A percentile compares a stretch with the other conserved stretches of the same genome.
These are phyloP conservation scores for Coilia nasus DNA, from an alignment of 2,797 vertebrate genomes.

Conservation along the genomic window DNA sequence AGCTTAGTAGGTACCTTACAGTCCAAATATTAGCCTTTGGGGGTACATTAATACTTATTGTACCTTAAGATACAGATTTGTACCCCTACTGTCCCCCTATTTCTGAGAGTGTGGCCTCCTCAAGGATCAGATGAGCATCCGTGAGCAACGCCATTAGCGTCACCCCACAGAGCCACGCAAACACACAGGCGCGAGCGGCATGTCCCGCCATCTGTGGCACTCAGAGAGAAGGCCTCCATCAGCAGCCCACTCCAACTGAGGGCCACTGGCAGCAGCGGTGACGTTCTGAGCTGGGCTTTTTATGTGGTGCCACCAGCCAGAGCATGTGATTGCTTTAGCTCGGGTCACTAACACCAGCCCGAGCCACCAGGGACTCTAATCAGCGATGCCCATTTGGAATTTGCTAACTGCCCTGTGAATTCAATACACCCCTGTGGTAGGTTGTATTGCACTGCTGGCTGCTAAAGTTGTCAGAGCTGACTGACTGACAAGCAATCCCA, in stretches of 20 bases:
- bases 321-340: conserved; percentile 62
- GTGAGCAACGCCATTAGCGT: background rate
- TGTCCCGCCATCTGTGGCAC: background rate
- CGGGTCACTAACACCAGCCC: conserved; percentile 54
- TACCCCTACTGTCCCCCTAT: no score
- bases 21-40: no score
- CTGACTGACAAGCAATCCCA: background rate
- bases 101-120: no score
- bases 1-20: no score
- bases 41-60: no score
- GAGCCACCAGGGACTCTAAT: conserved; percentile 42
- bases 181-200: background rate
- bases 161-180: background rate
- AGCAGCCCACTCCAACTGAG: conserved; percentile 56
- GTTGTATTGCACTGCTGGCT: background rate
- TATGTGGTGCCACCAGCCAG: conserved; percentile 65
- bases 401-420: conserved; percentile 38
- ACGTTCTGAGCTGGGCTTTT: conserved; percentile 60
- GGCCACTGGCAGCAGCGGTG: conserved; percentile 54
- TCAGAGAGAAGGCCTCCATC: conserved; percentile 64
- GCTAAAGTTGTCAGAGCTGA: background rate
- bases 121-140: background rate
- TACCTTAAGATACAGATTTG: no score
- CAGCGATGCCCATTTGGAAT: conserved; percentile 9
- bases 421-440: conserved; percentile 30